Base-by-base conservation (phyloP, 2,113 vertebrate species). In the Hirundichthys speculiger region DNA sequence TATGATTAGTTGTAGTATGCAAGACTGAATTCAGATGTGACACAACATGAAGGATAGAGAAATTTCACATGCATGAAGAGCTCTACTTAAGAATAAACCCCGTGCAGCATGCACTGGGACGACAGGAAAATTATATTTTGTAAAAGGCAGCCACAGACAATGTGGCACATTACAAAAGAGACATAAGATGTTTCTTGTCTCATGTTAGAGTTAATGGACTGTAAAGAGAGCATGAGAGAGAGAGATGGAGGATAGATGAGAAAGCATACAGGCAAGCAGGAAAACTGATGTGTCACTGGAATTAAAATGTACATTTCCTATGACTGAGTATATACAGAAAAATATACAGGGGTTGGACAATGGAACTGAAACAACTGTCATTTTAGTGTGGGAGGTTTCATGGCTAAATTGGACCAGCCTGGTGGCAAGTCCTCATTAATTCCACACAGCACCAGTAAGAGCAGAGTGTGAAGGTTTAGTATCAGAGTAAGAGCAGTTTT, bases 161-260 rank as follows among this genome's bases (percentile, higher is more conserved):
- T 55, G 39, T 22, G 7, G 40, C 53, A 75, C 63, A 73, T 63
- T 57, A 64, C 54, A 75, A 73, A 80, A 73, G 16, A 58, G 64
- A 62, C 61, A 70, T 12, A 47, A 21, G 41, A 60, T 73, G 27
- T 72, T 78, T 67, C 57, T 57, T 10, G 57, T 65, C 57, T 83
- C 79, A 84, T 81, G 77, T 66, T 83, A 49, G 56, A 80, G 49
- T 76, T 86, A 88, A 88, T 85, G 70, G 72, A 55, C 53, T 39
- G 24, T 56, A 83, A 76, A 73, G 61, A 53, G 41, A 51, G 19
- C 43, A 25, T 0, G 7, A 27, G 38, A 62, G 25, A 67, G 19
- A 69, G 16, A 53, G 58, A 43, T 34, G 13, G 45, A 53, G 45
- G 41, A 60, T 59, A 47, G 61, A 75, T 34, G 56, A 79, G 27